Evolutionary conservation across 2,113 vertebrate genomes (phyloP).

Genomic region (Elanus axillaris): DNA sequence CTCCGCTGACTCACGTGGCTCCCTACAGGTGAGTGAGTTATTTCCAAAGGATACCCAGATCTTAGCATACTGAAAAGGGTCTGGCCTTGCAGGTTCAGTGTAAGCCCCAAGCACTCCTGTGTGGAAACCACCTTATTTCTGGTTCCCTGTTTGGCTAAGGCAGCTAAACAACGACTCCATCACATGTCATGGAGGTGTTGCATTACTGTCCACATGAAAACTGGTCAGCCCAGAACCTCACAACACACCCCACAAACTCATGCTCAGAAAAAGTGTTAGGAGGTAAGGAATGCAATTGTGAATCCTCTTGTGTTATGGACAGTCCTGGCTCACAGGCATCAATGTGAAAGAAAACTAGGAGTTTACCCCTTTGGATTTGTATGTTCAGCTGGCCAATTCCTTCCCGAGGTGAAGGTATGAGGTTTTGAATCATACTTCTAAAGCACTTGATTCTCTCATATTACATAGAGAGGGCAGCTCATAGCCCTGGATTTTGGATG

Average conservation of each 20-base stretch:
- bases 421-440: not conserved
- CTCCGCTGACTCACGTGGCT: not conserved
- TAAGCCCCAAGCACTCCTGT: not conserved
- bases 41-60: not conserved
- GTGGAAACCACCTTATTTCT: not conserved
- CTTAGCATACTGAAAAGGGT: not conserved
- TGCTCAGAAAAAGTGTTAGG: not conserved
- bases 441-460: not conserved
- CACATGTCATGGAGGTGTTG: not conserved
- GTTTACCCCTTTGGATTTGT: not conserved
- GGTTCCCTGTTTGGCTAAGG: not conserved
- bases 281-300: not conserved
- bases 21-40: not conserved
- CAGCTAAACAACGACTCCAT: not conserved
- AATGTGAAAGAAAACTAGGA: not conserved
- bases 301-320: not conserved
- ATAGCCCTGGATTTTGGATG: not conserved
- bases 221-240: not conserved
- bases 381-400: not conserved
- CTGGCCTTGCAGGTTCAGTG: not conserved
- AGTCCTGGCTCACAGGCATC: not conserved
- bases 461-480: not conserved
- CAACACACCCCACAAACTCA: not conserved
- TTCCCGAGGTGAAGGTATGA: not conserved
- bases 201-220: not conserved